These are phyloP conservation scores for Catagonus wagneri DNA, from an alignment of 2,113 vertebrate species.

Conservation along the genomic window DNA sequence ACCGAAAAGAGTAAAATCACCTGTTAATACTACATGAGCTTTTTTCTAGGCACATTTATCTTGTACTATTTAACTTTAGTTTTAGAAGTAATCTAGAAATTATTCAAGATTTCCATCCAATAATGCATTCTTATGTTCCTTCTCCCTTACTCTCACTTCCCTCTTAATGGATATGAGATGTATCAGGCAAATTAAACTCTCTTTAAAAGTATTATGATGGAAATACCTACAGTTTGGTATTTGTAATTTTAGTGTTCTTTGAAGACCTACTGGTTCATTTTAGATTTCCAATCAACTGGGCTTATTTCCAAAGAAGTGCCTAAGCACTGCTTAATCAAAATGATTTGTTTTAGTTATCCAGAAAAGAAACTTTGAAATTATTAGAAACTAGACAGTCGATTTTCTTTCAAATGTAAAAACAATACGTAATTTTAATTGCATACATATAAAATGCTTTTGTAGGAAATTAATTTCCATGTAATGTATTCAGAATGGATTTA, in stretches of 20 bases:
- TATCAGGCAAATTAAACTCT: conserved; percentile 7
- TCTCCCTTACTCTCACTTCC: conserved; percentile 16
- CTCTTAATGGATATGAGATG: not conserved
- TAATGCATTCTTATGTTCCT: not conserved
- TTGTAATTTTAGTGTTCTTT: not conserved
- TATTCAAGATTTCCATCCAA: not conserved
- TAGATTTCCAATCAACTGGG: not conserved
- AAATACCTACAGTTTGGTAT: not conserved
- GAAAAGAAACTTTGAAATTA: not conserved
- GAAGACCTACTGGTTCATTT: not conserved
- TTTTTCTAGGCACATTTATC: not conserved
- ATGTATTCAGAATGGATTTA: not conserved
- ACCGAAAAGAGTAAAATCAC: conserved; percentile 29
- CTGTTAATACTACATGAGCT: not conserved
- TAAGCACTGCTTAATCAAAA: not conserved
- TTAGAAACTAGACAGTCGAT: conserved; percentile 3
- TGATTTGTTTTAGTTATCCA: not conserved
- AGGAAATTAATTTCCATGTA: not conserved
- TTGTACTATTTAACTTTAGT: conserved; percentile 22
- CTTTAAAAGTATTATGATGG: not conserved
- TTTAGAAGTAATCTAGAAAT: conserved; percentile 54
- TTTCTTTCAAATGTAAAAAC: conserved; percentile 37
- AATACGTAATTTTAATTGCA: not conserved
- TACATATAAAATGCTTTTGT: not conserved
- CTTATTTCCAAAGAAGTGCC: not conserved